phyloP scores from a whole-genome alignment of 2,888 invertebrate genomes.

The Margaritifera margaritifera region DNA sequence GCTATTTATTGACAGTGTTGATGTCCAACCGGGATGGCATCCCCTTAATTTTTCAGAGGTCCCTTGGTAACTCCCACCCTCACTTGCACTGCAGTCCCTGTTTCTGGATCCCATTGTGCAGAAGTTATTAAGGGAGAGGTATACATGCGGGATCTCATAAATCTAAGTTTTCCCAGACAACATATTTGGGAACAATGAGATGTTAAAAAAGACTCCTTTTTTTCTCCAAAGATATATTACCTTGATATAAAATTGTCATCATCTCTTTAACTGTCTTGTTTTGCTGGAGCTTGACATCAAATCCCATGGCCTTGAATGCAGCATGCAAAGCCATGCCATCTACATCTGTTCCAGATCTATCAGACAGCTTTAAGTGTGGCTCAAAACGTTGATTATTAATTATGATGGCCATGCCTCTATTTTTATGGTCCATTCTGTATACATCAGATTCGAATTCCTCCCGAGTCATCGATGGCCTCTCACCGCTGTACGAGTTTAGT shows the following conservation, averaged over 20 bases:
- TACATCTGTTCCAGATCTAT: constrained; percentile 84
- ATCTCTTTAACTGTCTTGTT: constrained; percentile 82
- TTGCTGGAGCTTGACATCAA: constrained; percentile 81
- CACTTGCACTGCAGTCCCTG: no score
- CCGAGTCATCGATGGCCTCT: constrained; percentile 20
- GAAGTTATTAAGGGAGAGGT: no score
- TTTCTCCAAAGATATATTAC: constrained; percentile 67
- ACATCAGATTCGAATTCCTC: constrained; percentile 72
- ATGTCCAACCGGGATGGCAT: no score
- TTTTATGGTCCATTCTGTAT: constrained; percentile 88
- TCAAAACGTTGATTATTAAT: constrained; percentile 91
- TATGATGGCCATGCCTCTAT: constrained; percentile 88
- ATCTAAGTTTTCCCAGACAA: no score
- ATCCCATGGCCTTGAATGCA: constrained; percentile 76
- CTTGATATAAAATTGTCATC: constrained; percentile 78
- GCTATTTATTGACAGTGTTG: no score
- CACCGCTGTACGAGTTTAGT: constrained; percentile 1
- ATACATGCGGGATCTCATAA: no score
- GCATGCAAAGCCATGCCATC: constrained; percentile 85
- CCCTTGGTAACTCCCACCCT: no score
- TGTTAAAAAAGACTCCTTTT: not conserved
- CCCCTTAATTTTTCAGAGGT: no score
- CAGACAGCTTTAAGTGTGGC: constrained; percentile 63
- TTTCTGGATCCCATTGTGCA: no score
- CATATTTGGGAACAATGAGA: not conserved